A percentile compares a stretch with the other conserved stretches of the same genome.
phyloP scores from a whole-genome alignment of 2,797 vertebrate species.

The Tolypeutes matacus region DNA sequence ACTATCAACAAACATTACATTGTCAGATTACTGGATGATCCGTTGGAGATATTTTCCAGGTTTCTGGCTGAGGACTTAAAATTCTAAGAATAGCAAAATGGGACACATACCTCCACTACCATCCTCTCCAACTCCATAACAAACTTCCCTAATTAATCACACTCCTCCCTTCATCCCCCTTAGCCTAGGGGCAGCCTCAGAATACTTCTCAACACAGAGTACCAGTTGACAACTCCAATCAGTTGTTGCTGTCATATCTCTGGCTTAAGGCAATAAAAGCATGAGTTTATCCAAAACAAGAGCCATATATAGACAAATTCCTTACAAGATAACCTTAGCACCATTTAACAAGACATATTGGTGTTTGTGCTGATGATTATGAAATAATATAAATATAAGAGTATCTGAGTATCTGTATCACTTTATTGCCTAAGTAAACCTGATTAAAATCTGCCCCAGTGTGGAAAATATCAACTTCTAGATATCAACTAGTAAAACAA shows the following conservation, averaged over 20 bases:
- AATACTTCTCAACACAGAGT: background rate
- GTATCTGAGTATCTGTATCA: background rate
- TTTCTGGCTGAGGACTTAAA: background rate
- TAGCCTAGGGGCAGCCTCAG: background rate
- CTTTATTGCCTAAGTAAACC: background rate
- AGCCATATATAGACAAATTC: background rate
- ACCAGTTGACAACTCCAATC: background rate
- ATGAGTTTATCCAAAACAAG: background rate
- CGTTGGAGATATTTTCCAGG: background rate
- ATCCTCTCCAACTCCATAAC: background rate
- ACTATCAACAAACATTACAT: background rate
- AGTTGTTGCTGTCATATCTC: background rate
- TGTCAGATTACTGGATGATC: background rate
- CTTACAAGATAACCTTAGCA: background rate
- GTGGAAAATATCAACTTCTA: background rate
- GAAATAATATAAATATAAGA: background rate
- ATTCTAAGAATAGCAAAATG: background rate
- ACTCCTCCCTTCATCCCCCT: background rate
- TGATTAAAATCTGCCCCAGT: background rate
- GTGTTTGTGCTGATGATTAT: background rate
- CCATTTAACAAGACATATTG: background rate
- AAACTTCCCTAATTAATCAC: background rate
- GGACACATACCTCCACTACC: background rate
- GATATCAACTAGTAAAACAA: constrained; percentile 9
- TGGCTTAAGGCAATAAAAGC: background rate